Evolutionary conservation across 2,113 vertebrate genomes (phyloP), one percentile per base, ranked within the genome.

Genomic region (Zonotrichia leucophrys): DNA sequence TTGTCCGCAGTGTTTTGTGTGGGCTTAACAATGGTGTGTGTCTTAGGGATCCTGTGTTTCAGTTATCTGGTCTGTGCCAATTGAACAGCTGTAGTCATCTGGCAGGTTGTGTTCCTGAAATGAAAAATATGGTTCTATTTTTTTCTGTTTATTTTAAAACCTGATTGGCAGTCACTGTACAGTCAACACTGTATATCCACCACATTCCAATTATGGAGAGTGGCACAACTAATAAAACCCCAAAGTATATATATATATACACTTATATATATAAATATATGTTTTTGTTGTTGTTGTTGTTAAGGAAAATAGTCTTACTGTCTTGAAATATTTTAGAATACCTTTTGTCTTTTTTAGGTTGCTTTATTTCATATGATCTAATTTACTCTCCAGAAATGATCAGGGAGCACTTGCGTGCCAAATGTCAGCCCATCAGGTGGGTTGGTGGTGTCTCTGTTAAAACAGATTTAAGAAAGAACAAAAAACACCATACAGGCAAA

Each of bases 81-180:
- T 47, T 79, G 95, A 91, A 66, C 95, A 95, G 87, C 72, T 96
- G 94, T 58, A 87, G 58, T 85, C 31, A 52, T 86, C 72, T 93
- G 96, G 50, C 90, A 95, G 79, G 76, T 50, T 80, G 28, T 59
- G 39, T 86, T 83, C 55, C 76, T 67, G 68, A 91, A 91, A 88
- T 44, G 31, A 76, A 90, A 93, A 96, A 80, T 87, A 58, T 18
- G n/a, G 42, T 64, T 89, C 56, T 83, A 44, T 56, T 91, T 78
- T 89, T 68, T 63, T 67, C 63, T 92, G 33, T 86, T 91, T 89
- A 53, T 76, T 91, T 89, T 56, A 81, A 89, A 84, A 75, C 56
- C 19, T 63, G 21, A 39, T 59, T 94, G 73, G 56, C 56, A 58
- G 33, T 56, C 55, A 22, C 55, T 56, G 31, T 56, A 47, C 56